Conservation (phyloP, 2,797 vertebrate genomes). For the Rhabdomys pumilio region DNA sequence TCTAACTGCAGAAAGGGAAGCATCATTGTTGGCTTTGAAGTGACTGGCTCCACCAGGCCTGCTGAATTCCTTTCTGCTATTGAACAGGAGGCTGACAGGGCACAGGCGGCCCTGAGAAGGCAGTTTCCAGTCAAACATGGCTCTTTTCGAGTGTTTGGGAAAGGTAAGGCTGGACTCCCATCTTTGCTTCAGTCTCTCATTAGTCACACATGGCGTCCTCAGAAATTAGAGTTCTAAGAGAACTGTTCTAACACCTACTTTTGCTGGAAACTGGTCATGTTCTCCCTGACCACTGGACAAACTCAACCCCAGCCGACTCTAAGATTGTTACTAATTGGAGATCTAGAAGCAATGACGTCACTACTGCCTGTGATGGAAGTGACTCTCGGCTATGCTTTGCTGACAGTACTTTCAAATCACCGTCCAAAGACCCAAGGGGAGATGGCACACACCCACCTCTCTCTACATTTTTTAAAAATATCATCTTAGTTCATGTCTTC, state of each 20-base stretch:
- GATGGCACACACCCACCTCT: not conserved
- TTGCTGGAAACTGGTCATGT: not conserved
- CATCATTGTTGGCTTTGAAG: slow-evolving; percentile 74
- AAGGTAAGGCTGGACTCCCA: slow-evolving; percentile 71
- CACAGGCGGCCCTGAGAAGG: not conserved
- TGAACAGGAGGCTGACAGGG: not conserved
- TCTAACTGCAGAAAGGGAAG: slow-evolving; percentile 61
- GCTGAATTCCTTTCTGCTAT: slow-evolving; percentile 72
- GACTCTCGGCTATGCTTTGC: slow-evolving; percentile 25
- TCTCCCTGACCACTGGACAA: not conserved
- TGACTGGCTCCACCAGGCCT: slow-evolving; percentile 65
- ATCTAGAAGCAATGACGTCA: not conserved
- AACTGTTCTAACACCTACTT: slow-evolving; percentile 8
- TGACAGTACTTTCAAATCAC: not conserved
- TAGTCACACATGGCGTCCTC: not conserved
- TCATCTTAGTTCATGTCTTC: not conserved
- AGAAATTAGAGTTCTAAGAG: not conserved
- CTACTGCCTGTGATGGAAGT: not conserved
- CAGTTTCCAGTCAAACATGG: slow-evolving; percentile 40
- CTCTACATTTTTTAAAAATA: slow-evolving; percentile 14
- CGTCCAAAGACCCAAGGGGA: not conserved
- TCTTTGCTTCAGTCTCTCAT: not conserved
- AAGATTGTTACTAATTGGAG: not conserved
- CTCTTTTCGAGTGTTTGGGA: slow-evolving; percentile 64
- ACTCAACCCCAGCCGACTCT: not conserved